phyloP scores from a whole-genome alignment of 1,140 invertebrate species.

The Aleiodes sp. region DNA sequence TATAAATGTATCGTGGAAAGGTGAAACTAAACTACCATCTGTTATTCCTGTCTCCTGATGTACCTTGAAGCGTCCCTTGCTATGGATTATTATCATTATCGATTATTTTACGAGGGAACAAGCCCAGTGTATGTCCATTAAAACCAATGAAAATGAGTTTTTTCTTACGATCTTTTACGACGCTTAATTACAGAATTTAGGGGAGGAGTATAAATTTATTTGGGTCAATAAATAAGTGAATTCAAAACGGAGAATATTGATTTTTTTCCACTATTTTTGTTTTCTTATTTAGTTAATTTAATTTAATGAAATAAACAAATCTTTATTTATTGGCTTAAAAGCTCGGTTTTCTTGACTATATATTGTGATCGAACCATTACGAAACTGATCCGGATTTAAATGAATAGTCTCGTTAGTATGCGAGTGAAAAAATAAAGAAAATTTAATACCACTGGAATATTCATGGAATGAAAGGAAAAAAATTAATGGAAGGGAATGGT shows the following conservation, averaged over 20 bases:
- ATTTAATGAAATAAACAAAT: no score
- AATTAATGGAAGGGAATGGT: no score
- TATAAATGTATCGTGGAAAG: neutral
- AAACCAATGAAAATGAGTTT: neutral
- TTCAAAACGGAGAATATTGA: no score
- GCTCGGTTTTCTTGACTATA: no score
- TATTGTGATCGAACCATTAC: no score
- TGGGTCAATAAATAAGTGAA: no score
- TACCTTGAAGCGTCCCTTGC: slow-evolving; percentile 14
- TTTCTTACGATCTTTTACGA: slow-evolving; percentile 21
- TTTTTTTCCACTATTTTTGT: no score
- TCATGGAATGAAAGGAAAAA: neutral
- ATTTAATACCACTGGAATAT: neutral
- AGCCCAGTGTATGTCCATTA: neutral
- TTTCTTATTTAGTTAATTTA: no score
- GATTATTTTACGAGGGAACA: slow-evolving; percentile 22
- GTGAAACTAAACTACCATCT: neutral
- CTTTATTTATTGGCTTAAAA: no score
- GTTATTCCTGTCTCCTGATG: slow-evolving; percentile 11
- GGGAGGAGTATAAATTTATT: no score
- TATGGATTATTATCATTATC: slow-evolving; percentile 33
- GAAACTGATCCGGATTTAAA: neutral
- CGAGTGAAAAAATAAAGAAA: neutral
- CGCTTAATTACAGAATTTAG: neutral
- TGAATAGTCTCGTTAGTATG: neutral